phyloP scores from a whole-genome alignment of 1,140 invertebrate species.

The Chymomyza costata region DNA sequence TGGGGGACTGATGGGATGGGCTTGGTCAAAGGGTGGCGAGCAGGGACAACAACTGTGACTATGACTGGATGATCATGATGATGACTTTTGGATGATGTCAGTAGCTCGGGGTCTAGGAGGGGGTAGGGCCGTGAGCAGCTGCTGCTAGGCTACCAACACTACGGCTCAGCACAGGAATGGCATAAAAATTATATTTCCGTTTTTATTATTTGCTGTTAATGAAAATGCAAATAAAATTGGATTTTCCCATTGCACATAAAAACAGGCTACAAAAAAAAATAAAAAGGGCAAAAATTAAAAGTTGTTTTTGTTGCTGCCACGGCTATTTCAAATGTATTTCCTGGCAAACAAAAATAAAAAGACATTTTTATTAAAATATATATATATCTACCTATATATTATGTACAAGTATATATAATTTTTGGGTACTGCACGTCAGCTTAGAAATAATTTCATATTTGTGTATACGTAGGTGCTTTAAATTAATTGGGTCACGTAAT shows the following conservation, averaged over 20 bases:
- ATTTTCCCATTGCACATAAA: conserved; percentile 63
- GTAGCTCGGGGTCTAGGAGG: background rate
- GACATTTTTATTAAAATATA: conserved; percentile 36
- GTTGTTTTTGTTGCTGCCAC: conserved; percentile 31
- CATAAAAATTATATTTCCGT: conserved; percentile 71
- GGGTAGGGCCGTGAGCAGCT: conserved; percentile 19
- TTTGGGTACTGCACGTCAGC: conserved; percentile 1
- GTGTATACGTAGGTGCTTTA: conserved; percentile 45
- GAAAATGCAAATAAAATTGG: conserved; percentile 72
- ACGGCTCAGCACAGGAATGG: conserved; percentile 46
- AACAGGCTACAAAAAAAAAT: conserved; percentile 57
- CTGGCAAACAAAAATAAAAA: conserved; percentile 64
- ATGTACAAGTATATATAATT: background rate
- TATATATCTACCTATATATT: conserved; percentile 16
- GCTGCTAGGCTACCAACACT: conserved; percentile 25
- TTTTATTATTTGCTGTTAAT: conserved; percentile 72
- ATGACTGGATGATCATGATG: too few species aligned
- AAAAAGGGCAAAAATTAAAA: conserved; percentile 57
- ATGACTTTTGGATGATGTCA: too few species aligned
- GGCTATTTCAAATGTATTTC: conserved; percentile 55
- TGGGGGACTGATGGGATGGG: conserved; percentile 68
- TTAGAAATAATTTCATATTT: conserved; percentile 44
- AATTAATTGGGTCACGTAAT: conserved; percentile 70
- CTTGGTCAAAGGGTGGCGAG: conserved; percentile 14
- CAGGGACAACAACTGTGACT: background rate